A percentile compares a stretch with the other conserved stretches of the same genome.
Conservation (phyloP, 1,140 invertebrate genomes). For the Tyrophagus putrescentiae region DNA sequence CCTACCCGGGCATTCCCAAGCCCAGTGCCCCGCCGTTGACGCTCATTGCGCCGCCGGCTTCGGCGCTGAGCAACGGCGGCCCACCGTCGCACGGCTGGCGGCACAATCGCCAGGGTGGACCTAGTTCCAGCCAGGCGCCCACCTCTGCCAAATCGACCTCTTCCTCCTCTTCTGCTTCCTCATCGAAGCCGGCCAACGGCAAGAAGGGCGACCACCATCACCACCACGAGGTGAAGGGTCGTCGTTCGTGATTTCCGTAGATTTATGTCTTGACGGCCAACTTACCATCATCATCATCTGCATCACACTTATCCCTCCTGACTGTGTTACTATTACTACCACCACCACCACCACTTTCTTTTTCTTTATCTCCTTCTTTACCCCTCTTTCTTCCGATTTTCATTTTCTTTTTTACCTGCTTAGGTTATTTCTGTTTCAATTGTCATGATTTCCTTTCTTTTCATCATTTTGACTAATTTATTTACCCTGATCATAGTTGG, state of each 20-base stretch:
- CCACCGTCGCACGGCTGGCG: constrained; percentile 49
- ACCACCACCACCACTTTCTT: too few relatives aligned
- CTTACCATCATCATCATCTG: neutral
- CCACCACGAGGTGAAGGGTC: neutral
- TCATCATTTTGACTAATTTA: too few relatives aligned
- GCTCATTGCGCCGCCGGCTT: constrained; percentile 22
- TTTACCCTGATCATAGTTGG: too few relatives aligned
- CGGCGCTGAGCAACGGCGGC: constrained; percentile 31
- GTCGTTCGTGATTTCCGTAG: neutral
- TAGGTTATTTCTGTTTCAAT: too few relatives aligned
- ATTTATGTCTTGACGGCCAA: neutral
- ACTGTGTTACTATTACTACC: constrained; percentile 13
- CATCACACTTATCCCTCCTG: neutral
- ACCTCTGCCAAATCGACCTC: constrained; percentile 13
- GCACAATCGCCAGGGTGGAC: constrained; percentile 42
- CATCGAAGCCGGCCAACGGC: neutral
- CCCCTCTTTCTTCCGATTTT: too few relatives aligned
- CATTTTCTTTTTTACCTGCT: too few relatives aligned
- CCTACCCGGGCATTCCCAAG: constrained; percentile 27
- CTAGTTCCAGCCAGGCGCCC: constrained; percentile 10
- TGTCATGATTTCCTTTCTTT: too few relatives aligned
- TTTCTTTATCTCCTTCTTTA: too few relatives aligned
- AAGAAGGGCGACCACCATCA: neutral
- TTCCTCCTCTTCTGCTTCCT: too few relatives aligned
- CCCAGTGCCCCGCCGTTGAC: constrained; percentile 15